Evolutionary conservation across 2,888 invertebrate species (phyloP), one percentile per base, ranked within the genome.

Genomic region (Pegoplata infirma): DNA sequence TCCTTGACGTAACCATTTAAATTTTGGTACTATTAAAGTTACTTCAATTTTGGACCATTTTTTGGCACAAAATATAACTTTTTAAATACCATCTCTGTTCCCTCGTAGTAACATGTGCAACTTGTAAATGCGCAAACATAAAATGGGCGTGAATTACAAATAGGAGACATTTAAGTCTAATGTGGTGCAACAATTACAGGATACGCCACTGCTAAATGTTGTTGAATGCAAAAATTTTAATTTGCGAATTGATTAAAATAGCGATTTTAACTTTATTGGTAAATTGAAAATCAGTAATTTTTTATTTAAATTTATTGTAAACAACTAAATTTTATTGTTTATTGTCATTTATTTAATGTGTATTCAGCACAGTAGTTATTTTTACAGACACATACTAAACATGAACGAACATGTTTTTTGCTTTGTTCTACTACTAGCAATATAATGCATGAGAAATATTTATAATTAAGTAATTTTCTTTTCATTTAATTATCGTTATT

Each of bases 191-290:
- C 40, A 14, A 14, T 44, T 6, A 5, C 8, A 36, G 16, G 32
- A 12, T 25, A 74, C 78, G 76, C 71, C 16, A 16, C 58, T 66
- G 63, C n/a, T 21, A 1, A 5, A 59, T 19, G 53, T 53, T 47
- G 63, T 49, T n/a, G 73, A 68, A 74, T 64, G 68, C 67, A 68
- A 79, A 56, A 72, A 80, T 81, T 82, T 83, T 81, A 81, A 82
- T 82, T 83, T 82, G 86, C 83, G 85, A 86, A 86, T 86, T 87
- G 87, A 87, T 87, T 87, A 87, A 87, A 87, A 87, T 84, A 83
- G 86, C 85, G 86, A 87, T 87, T 87, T 86, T 82, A 87, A 87
- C 85, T 86, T 87, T 86, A 87, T 87, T 87, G 86, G 86, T 83
- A 88, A 88, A 88, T 88, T 88, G 88, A 87, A 87, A 83, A 82